A percentile compares a stretch with the other conserved stretches of the same genome.
phyloP scores from a whole-genome alignment of 2,113 vertebrate species.

The Tiliqua scincoides region DNA sequence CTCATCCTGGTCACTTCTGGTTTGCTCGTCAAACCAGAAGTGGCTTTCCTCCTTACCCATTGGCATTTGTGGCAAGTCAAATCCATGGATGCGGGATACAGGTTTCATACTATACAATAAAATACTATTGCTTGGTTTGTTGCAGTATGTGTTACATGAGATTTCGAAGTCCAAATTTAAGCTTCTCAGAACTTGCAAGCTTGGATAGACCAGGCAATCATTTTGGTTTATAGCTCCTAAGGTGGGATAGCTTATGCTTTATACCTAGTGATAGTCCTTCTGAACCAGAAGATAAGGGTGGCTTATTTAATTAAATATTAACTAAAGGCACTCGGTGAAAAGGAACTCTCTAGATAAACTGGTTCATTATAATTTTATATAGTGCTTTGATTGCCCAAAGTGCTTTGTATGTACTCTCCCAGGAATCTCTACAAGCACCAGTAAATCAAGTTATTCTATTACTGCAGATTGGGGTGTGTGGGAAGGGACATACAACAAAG shows the following conservation, averaged over 20 bases:
- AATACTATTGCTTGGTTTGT: not conserved
- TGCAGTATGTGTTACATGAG: not conserved
- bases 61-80: too few relatives aligned
- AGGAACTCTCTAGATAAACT: not conserved
- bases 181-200: not conserved
- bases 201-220: not conserved
- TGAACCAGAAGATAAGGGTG: not conserved
- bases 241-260: not conserved
- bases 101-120: not conserved
- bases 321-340: not conserved
- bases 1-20: too few relatives aligned
- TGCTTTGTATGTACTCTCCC: not conserved
- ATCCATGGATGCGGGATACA: too few relatives aligned
- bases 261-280: not conserved
- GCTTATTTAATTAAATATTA: not conserved
- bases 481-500: not conserved
- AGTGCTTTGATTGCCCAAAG: not conserved
- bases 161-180: not conserved
- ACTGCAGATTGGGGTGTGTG: not conserved
- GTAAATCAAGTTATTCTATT: not conserved
- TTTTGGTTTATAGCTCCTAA: not conserved
- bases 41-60: too few relatives aligned
- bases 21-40: too few relatives aligned
- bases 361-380: not conserved
- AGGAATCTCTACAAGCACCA: not conserved